Evolutionary conservation across 2,888 invertebrate species (phyloP).

Genomic region (Leptinotarsa rubiginosa): DNA sequence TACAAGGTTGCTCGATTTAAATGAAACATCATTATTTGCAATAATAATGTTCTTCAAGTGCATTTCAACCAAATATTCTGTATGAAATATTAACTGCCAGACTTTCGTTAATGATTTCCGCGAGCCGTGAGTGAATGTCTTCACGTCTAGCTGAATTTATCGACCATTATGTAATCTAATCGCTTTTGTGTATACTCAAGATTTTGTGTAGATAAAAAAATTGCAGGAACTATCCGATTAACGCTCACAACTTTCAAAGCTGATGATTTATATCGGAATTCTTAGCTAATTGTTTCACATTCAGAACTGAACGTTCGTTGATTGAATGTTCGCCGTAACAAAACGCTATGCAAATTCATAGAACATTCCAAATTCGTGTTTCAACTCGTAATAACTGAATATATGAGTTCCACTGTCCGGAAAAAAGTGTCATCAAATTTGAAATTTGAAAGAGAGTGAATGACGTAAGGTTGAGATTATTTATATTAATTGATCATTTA

Average conservation of each 20-base stretch:
- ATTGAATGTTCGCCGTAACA: neutral
- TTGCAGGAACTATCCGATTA: slow-evolving; percentile 29
- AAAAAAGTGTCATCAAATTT: too few relatives aligned
- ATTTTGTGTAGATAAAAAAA: slow-evolving; percentile 30
- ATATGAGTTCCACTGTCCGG: too few relatives aligned
- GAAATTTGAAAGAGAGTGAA: too few relatives aligned
- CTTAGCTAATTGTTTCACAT: neutral
- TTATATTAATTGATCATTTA: too few relatives aligned
- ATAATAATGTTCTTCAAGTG: slow-evolving; percentile 23
- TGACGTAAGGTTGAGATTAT: too few relatives aligned
- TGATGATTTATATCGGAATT: slow-evolving; percentile 9
- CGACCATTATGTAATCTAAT: slow-evolving; percentile 30
- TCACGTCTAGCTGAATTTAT: slow-evolving; percentile 22
- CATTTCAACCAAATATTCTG: slow-evolving; percentile 29
- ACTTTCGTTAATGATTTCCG: slow-evolving; percentile 28
- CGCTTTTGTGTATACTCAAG: slow-evolving; percentile 23
- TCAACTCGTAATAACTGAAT: too few relatives aligned
- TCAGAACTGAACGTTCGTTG: neutral
- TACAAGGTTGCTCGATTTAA: slow-evolving; percentile 31
- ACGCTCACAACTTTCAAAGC: neutral
- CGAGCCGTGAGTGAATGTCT: slow-evolving; percentile 21
- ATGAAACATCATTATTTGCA: slow-evolving; percentile 21
- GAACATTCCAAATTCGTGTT: too few relatives aligned
- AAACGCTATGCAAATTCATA: neutral
- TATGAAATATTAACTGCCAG: slow-evolving; percentile 24